phyloP scores from a whole-genome alignment of 2,113 vertebrate genomes.

The Dicerorhinus sumatrensis region DNA sequence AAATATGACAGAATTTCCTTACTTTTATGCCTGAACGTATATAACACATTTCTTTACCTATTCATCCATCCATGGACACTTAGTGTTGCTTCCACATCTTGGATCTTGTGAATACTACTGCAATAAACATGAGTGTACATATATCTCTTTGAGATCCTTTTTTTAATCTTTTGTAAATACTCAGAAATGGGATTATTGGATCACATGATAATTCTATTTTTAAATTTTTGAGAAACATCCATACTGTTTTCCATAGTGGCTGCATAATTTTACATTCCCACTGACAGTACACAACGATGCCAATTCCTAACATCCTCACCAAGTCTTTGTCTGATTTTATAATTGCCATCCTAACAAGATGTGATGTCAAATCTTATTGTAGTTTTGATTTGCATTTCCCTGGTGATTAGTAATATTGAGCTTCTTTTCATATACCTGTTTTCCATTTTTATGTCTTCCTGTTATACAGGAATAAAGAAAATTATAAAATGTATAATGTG shows the following conservation, averaged over 20 bases:
- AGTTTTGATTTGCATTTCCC: neutral
- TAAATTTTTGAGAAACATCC: too few species aligned
- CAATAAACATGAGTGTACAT: neutral
- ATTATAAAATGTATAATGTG: neutral
- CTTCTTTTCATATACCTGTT: too few species aligned
- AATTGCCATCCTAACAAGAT: neutral
- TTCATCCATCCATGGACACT: neutral
- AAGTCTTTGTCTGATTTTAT: neutral
- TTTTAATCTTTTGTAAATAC: too few species aligned
- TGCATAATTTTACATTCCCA: neutral
- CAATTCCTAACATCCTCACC: neutral
- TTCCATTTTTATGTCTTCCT: too few species aligned
- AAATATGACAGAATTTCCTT: neutral
- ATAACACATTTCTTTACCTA: neutral
- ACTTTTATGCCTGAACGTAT: neutral
- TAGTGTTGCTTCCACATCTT: neutral
- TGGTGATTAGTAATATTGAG: too few species aligned
- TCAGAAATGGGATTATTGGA: too few species aligned
- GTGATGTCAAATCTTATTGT: neutral
- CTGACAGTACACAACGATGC: too few species aligned
- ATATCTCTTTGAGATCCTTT: too few species aligned
- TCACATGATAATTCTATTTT: too few species aligned
- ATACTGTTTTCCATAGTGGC: neutral
- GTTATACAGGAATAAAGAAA: neutral
- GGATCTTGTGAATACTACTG: neutral